A percentile compares a stretch with the other conserved stretches of the same genome.
Evolutionary conservation across 2,797 vertebrate species (phyloP).

Genomic region (Centropyge bicolor): DNA sequence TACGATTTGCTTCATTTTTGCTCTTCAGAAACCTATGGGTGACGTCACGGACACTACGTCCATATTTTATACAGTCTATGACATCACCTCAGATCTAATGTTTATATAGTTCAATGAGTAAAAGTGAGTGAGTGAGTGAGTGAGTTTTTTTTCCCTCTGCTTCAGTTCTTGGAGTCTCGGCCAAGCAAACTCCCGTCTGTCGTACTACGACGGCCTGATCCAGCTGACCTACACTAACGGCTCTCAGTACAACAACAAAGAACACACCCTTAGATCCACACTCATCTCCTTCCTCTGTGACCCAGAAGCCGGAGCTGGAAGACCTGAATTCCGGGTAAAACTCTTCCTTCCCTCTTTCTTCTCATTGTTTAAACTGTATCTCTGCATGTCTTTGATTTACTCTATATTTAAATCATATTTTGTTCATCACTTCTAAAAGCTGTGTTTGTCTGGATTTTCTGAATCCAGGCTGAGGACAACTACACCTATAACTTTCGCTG

Average conservation of each 20-base stretch:
- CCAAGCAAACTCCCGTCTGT: conserved; percentile 86
- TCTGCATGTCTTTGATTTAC: neutral
- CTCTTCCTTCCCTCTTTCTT: neutral
- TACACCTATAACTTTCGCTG: conserved; percentile 96
- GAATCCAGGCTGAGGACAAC: conserved; percentile 89
- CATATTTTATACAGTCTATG: no score
- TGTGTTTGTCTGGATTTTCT: neutral
- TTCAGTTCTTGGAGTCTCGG: conserved; percentile 90
- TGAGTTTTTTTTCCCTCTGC: neutral
- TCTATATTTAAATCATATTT: no score
- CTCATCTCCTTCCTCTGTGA: conserved; percentile 96
- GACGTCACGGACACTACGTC: no score
- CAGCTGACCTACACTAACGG: conserved; percentile 91
- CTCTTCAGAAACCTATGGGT: no score
- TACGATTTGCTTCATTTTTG: no score
- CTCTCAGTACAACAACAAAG: conserved; percentile 88
- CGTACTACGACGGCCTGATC: conserved; percentile 96
- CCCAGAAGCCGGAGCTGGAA: conserved; percentile 85
- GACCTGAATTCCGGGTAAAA: conserved; percentile 92
- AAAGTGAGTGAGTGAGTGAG: no score
- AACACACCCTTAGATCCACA: conserved; percentile 87
- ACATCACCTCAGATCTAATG: neutral
- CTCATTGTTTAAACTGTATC: neutral
- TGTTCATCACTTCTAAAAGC: no score
- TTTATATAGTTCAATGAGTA: neutral